Evolutionary conservation across 2,797 vertebrate species (phyloP), one percentile per base, ranked within the genome.

Genomic region (Cercopithecus hamlyni): DNA sequence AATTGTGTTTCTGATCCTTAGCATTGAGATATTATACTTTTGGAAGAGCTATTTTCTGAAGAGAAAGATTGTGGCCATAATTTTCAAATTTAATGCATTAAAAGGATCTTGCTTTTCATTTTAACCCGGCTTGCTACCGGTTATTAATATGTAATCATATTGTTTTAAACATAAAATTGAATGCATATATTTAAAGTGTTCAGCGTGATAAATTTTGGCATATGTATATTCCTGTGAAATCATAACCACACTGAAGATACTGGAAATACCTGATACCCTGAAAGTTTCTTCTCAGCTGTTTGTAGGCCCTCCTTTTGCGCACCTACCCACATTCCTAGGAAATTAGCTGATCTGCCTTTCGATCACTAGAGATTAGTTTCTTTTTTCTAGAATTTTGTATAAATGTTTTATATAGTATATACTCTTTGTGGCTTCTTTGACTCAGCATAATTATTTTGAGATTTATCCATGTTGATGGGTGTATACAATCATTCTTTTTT

Each of bases 161-260:
- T 87, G 58, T 77, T 82, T 83, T 88, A 93, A 88, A 77, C 7
- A 58, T 86, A 82, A 87, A 91, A 61, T 79, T 26, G 70, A 67
- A 24, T 41, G 26, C 14, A 82, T 58, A 48, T 57, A 79, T 77
- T 90, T 73, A 48, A 82, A 79, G 36, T 84, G 36, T 81, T 64
- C 19, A 26, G 15, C 57, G 72, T 88, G 36, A 43, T 82, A 72
- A 76, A 27, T 77, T 90, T 55, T 80, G 11, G 48, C 58, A 61
- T 41, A 9, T 39, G 30, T 33, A 5, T 26, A 39, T 36, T n/a
- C 73, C 36, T 13, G 19, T 81, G 24, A 73, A 36, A n/a, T 39
- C 26, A 75, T 19, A 11, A 70, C 22, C 14, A 7, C 8, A 39
- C 8, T 96, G 24, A 92, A 72, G 24, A 83, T 88, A 43, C 4